Base-by-base conservation (phyloP, 2,888 invertebrate genomes). In the Noctuana brunneofusca region DNA sequence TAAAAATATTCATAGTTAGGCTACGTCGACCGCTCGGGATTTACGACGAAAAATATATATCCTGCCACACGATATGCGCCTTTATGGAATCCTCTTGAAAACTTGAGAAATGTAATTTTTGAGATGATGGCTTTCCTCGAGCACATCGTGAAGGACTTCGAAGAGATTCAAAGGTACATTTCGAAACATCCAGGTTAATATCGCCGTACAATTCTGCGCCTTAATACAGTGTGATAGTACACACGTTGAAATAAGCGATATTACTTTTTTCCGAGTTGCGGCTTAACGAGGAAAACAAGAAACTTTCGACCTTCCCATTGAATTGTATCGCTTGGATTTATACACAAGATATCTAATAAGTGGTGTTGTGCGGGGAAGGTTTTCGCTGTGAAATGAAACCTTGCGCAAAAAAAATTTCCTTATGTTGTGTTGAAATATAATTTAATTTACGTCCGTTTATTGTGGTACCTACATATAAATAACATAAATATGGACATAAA, bases 261-360 rank as follows among this genome's bases (percentile, higher is more conserved):
- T 80, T 74, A 78, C 75, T 76, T 75, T 76, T 75, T 74, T 71
- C 73, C 71, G 75, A 75, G 70, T 76, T 73, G 64, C 70, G 71
- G 78, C 78, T 78, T 84, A 83, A 84, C 81, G 82, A 84, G 81
- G 79, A 78, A 81, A 55, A 81, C 75, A 78, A 78, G 75, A 77
- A 83, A 81, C 75, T 83, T 81, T 73, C 75, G 76, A 75, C 75
- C 72, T 80, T 76, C 75, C 72, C 76, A 76, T 74, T 68, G 69
- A 75, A 76, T 78, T 76, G 69, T 57, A 46, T 60, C 32, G 50
- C 74, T 69, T 73, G 74, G 73, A 71, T 71, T 70, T 54, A 48
- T 48, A 60, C 54, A 54, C 70, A 75, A 83, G 54, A 60, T 35
- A 60, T 46, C 12, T 32, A 27, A 46, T 46, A 54, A 55, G 62